phyloP scores from a whole-genome alignment of 1,140 invertebrate species.

The Lethrus apterus region DNA sequence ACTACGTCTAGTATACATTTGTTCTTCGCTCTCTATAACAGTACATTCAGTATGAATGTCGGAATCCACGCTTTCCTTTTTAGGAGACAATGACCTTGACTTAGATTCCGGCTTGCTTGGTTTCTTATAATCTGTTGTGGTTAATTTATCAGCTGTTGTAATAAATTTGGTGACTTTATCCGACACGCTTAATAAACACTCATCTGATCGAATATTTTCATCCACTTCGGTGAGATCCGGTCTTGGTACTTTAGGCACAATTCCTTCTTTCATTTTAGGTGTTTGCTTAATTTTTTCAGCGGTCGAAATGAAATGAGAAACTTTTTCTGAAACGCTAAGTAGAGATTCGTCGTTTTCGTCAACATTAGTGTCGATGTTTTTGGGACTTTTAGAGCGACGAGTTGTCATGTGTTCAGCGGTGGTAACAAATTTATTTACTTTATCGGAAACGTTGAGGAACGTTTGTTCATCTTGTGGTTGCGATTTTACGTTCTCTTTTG shows the following conservation, averaged over 20 bases:
- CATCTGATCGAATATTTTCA: slow-evolving; percentile 51
- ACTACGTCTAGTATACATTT: neutral
- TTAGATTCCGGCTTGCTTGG: neutral
- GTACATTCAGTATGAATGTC: neutral
- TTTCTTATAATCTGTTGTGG: slow-evolving; percentile 25
- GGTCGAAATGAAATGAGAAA: slow-evolving; percentile 43
- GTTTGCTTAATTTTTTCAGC: slow-evolving; percentile 34
- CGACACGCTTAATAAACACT: slow-evolving; percentile 56
- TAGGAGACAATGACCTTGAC: neutral
- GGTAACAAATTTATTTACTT: slow-evolving; percentile 55
- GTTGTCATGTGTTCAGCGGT: slow-evolving; percentile 50
- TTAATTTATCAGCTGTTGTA: slow-evolving; percentile 52
- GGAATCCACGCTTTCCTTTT: neutral
- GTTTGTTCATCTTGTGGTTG: neutral
- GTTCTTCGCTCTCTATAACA: slow-evolving; percentile 2
- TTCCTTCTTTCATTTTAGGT: slow-evolving; percentile 9
- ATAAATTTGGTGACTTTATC: slow-evolving; percentile 59
- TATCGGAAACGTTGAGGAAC: slow-evolving; percentile 53
- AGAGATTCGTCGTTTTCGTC: slow-evolving; percentile 41
- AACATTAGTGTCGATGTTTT: slow-evolving; percentile 21
- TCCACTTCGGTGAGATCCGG: slow-evolving; percentile 47
- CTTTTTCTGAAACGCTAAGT: slow-evolving; percentile 48
- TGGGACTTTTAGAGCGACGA: slow-evolving; percentile 29
- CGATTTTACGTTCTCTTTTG: slow-evolving; percentile 18
- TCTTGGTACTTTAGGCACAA: slow-evolving; percentile 42